These are phyloP conservation scores for Otolemur crassicaudatus DNA, from an alignment of 2,797 vertebrate genomes.

Conservation along the genomic window DNA sequence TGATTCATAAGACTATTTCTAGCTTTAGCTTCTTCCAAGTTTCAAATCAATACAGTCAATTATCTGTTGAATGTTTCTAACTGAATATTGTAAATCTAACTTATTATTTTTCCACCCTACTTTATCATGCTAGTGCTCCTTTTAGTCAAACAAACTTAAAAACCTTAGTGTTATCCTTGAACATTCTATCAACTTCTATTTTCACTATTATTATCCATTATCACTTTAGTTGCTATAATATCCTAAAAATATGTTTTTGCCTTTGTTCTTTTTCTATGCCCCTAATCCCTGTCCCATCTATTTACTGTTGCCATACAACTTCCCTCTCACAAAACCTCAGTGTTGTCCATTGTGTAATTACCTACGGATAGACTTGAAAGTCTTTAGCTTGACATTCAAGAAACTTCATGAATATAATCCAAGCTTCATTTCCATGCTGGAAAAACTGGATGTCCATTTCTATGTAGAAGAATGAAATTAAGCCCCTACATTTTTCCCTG, in stretches of 20 bases:
- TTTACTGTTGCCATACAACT: neutral
- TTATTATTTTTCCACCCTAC: neutral
- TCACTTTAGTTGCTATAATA: neutral
- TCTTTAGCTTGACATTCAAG: slow-evolving; percentile 25
- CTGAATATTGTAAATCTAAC: neutral
- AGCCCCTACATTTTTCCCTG: neutral
- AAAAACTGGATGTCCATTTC: neutral
- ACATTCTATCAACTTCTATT: neutral
- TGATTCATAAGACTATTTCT: neutral
- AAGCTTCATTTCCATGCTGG: neutral
- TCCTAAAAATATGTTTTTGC: neutral
- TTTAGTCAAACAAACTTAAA: neutral
- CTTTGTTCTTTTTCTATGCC: neutral
- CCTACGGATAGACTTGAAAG: neutral
- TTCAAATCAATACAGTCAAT: neutral
- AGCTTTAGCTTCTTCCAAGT: neutral
- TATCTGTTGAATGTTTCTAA: neutral
- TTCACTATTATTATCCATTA: neutral
- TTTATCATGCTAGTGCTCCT: neutral
- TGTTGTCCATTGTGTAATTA: neutral
- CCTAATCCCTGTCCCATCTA: neutral
- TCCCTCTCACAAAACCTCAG: neutral
- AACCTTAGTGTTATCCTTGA: neutral
- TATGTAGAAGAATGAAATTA: neutral
- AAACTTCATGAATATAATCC: neutral